These are phyloP conservation scores for Augochlora pura DNA, from an alignment of 1,140 invertebrate species.

Conservation along the genomic window DNA sequence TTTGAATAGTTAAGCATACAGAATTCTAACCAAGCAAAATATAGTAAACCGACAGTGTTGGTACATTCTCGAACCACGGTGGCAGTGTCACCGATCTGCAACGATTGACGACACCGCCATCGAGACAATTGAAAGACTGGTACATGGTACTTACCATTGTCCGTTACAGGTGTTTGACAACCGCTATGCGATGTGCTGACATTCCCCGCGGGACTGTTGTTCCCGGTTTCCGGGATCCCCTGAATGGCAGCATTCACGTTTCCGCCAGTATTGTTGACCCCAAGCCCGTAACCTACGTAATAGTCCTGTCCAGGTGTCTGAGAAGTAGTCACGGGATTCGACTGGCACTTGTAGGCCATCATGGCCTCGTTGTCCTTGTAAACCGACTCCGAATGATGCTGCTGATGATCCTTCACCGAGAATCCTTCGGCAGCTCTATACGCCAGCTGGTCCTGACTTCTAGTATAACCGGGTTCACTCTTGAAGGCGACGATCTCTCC, in stretches of 20 bases:
- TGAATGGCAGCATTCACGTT: constrained; percentile 69
- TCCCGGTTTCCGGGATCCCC: constrained; percentile 62
- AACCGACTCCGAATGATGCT: constrained; percentile 68
- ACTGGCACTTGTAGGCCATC: constrained; percentile 64
- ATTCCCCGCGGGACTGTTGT: constrained; percentile 63
- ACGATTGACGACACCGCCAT: too few relatives aligned
- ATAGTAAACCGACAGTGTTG: too few relatives aligned
- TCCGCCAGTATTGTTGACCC: constrained; percentile 63
- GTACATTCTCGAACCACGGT: too few relatives aligned
- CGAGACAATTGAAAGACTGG: not conserved
- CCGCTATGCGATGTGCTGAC: constrained; percentile 67
- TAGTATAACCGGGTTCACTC: constrained; percentile 70
- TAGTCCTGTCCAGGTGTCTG: constrained; percentile 71
- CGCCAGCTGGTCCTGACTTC: constrained; percentile 61
- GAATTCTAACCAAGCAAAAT: too few relatives aligned
- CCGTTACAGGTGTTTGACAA: constrained; percentile 70
- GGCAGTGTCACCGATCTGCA: too few relatives aligned
- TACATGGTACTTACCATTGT: constrained; percentile 69
- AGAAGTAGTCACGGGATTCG: constrained; percentile 38
- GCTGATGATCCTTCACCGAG: constrained; percentile 69
- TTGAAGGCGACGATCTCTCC: constrained; percentile 74
- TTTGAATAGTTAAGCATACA: too few relatives aligned
- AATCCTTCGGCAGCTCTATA: constrained; percentile 62
- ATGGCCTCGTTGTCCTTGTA: constrained; percentile 70
- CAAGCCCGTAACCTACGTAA: constrained; percentile 72